Base-by-base conservation (phyloP, 2,797 vertebrate genomes). In the Hafferia zeledoni region DNA sequence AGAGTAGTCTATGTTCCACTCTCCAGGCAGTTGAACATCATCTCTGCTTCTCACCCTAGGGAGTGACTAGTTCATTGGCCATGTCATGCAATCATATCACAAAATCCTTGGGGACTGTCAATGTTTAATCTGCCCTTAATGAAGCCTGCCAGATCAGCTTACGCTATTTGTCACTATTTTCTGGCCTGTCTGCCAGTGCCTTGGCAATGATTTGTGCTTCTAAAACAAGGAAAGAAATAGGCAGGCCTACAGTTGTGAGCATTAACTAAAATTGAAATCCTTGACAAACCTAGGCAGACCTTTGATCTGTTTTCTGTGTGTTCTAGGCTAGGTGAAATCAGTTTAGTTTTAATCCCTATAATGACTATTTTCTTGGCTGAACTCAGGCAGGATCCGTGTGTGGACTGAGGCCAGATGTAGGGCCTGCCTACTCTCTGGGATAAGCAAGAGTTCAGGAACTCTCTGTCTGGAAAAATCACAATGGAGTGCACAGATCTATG, bases 101-200 rank as follows among this genome's bases (percentile, higher is more conserved):
- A 93, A 94, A 96, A 95, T 81, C 87, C 89, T 90, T 86, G 85
- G 89, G 87, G 93, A 93, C 76, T 92, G 83, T 93, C 90, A 87
- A 31, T 84, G 74, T 93, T 93, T 96, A 96, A 97, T 95, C 79
- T 93, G 82, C 76, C 82, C 65, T 76, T 93, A 95, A 94, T 87
- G 84, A 96, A 92, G 61, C 44, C 84, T 95, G 89, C 76, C 91
- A 92, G 92, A 96, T 96, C 93, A 92, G 35, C 0, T 93, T 93
- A 95, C 59, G 13, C 82, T 81, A 85, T 96, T 96, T 94, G 91
- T 95, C 91, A 86, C 87, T 91, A 35, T 93, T 92, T 96, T 89
- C 69, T 91, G 89, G 61, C 39, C 55, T 83, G 82, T 55, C 59
- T 92, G 82, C 76, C 67, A 81, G 82, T 81, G 57, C 52, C 55